Conservation (phyloP, 2,113 vertebrate species). For the Apistogramma diplotaenia region DNA sequence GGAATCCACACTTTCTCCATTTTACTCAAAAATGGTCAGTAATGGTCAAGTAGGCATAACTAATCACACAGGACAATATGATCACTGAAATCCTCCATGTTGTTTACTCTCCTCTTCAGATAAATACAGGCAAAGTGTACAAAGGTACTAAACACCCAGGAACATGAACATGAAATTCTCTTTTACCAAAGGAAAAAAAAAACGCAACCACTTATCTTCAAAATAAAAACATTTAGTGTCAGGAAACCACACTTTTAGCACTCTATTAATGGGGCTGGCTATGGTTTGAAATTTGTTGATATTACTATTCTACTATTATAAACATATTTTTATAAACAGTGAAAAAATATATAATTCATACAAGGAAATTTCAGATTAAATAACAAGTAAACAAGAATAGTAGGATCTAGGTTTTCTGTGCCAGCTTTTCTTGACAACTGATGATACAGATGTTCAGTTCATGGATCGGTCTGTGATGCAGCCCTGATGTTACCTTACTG, state of each 20-base stretch:
- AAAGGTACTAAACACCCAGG: no score
- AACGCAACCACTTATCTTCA: not conserved
- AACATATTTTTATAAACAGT: not conserved
- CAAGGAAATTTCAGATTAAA: conserved; percentile 6
- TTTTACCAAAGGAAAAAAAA: not conserved
- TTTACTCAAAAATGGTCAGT: no score
- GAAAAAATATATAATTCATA: conserved; percentile 35
- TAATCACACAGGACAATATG: no score
- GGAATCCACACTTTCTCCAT: no score
- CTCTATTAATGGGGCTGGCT: conserved; percentile 26
- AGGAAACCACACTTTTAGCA: not conserved
- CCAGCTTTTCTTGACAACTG: not conserved
- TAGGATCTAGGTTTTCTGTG: not conserved
- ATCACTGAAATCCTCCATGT: no score
- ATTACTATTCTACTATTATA: not conserved
- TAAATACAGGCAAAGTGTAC: no score
- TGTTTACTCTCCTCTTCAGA: no score
- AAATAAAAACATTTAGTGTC: conserved; percentile 4
- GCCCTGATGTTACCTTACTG: conserved; percentile 13
- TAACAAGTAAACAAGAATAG: conserved; percentile 12
- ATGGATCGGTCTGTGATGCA: conserved; percentile 15
- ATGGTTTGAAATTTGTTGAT: not conserved
- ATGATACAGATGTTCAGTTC: not conserved
- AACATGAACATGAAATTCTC: not conserved
- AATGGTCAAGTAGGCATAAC: no score